Conservation (phyloP, 2,113 vertebrate species). For the Phylloscopus trochiloides region DNA sequence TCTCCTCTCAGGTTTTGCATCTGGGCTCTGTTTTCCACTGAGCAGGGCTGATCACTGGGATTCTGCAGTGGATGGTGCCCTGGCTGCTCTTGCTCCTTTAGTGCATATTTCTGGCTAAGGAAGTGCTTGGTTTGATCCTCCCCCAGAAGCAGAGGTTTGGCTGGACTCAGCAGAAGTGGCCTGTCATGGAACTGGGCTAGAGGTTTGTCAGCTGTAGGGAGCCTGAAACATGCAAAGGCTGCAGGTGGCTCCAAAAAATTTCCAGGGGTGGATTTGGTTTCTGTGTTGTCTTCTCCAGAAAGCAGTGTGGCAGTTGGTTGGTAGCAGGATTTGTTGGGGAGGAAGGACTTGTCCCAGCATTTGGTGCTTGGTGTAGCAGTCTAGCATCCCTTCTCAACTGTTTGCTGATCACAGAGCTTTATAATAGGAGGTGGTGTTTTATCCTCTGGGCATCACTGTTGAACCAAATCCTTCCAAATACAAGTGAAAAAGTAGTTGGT, state of each 20-base stretch:
- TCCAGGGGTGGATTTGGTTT: background rate
- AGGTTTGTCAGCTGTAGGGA: background rate
- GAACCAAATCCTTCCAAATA: background rate
- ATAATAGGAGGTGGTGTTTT: background rate
- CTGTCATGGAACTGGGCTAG: fast-evolving
- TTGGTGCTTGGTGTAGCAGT: background rate
- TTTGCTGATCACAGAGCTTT: background rate
- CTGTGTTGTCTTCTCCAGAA: background rate
- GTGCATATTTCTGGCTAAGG: background rate
- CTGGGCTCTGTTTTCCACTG: background rate
- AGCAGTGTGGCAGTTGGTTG: background rate
- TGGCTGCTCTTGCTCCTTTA: background rate
- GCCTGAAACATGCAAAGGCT: background rate
- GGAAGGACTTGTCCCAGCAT: background rate
- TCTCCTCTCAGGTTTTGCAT: background rate
- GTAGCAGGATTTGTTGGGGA: background rate
- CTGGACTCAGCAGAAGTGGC: fast-evolving
- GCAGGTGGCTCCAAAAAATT: background rate
- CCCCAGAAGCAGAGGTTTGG: background rate
- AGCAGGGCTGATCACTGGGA: background rate
- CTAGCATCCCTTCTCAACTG: background rate
- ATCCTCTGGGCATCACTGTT: background rate
- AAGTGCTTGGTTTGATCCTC: background rate
- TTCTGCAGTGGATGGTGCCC: background rate
- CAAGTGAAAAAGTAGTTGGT: background rate